These are phyloP conservation scores for Escarpia spicata DNA, from an alignment of 2,888 invertebrate species.

Conservation along the genomic window DNA sequence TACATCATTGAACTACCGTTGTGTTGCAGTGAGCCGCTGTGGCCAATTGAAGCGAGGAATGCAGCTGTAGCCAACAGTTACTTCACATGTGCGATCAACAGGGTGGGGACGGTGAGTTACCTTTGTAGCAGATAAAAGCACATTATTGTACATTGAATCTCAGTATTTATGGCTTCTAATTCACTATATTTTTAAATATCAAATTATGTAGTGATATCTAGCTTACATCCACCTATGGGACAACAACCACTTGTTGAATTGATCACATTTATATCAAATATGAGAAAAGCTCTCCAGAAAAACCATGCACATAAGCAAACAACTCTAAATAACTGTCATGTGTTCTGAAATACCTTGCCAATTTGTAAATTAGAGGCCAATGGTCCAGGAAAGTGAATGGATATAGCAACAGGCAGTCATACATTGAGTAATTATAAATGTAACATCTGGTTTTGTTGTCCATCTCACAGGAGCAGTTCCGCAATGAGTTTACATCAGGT, in stretches of 20 bases:
- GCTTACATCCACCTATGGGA: too few species aligned
- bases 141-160: neutral
- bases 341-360: too few species aligned
- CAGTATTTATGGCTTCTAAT: constrained; percentile 17
- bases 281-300: too few species aligned
- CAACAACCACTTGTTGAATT: too few species aligned
- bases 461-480: constrained; percentile 72
- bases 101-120: constrained; percentile 85
- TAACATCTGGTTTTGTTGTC: neutral
- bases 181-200: constrained; percentile 17
- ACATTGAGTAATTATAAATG: neutral
- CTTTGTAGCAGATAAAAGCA: neutral
- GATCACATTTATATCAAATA: too few species aligned
- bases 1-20: too few species aligned
- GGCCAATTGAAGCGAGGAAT: constrained; percentile 94
- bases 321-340: too few species aligned
- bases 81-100: constrained; percentile 91
- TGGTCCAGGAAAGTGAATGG: too few species aligned
- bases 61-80: constrained; percentile 96
- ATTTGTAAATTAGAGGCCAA: too few species aligned
- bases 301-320: too few species aligned
- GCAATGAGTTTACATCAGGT: constrained; percentile 84
- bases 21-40: constrained; percentile 83
- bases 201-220: constrained; percentile 20
- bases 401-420: too few species aligned